Percentiles rank a stretch among this genome's conserved stretches.
phyloP scores from a whole-genome alignment of 1,140 invertebrate species.

The Druon quercuslanigerum region DNA sequence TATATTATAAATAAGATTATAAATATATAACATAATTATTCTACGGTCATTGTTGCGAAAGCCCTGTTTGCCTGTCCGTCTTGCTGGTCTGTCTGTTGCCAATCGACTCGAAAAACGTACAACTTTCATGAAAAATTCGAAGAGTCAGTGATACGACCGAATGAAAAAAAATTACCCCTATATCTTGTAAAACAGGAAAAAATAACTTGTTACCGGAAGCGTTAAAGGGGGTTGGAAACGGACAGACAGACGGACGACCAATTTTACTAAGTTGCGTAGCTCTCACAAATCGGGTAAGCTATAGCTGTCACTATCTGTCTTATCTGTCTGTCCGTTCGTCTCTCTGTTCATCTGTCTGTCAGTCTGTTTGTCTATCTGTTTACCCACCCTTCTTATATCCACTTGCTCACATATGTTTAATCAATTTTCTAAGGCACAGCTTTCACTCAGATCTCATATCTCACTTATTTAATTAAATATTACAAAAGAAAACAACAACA shows the following conservation, averaged over 20 bases:
- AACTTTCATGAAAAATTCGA: conserved; percentile 17
- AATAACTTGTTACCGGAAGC: conserved; percentile 19
- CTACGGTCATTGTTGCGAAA: not conserved
- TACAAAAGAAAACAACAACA: not conserved
- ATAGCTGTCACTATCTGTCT: conserved; percentile 68
- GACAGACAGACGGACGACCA: conserved; percentile 59
- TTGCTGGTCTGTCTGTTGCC: conserved; percentile 61
- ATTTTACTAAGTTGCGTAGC: conserved; percentile 56
- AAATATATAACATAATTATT: too few species aligned
- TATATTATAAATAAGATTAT: too few species aligned
- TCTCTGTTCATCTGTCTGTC: conserved; percentile 55
- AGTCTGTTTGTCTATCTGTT: conserved; percentile 54
- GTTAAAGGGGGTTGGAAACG: conserved; percentile 53
- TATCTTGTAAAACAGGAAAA: conserved; percentile 1
- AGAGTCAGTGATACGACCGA: not conserved
- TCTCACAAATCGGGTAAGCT: conserved; percentile 69
- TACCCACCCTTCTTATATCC: conserved; percentile 34
- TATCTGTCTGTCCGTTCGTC: conserved; percentile 62
- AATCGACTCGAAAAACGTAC: conserved; percentile 34
- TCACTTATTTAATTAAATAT: not conserved
- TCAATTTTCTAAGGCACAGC: conserved; percentile 46
- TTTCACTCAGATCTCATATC: conserved; percentile 46
- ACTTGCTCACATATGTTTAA: conserved; percentile 26
- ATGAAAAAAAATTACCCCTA: conserved; percentile 18
- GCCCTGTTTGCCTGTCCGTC: conserved; percentile 56